Base-by-base conservation (phyloP, 2,888 invertebrate species). In the Digitonthophagus gazella region DNA sequence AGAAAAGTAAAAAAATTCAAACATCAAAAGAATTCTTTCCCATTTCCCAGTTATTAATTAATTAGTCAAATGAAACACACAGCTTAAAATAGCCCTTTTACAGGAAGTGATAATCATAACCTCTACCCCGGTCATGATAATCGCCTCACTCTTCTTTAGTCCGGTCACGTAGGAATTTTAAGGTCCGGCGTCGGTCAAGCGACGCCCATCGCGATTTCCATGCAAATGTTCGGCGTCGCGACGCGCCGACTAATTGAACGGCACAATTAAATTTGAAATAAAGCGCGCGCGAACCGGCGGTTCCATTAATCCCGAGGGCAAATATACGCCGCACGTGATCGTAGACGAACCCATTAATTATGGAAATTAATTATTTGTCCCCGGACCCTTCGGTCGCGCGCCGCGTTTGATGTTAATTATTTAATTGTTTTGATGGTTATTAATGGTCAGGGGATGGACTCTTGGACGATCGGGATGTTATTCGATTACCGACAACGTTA, bases 111-210 rank as follows among this genome's bases (percentile, higher is more conserved):
- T 61, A 61, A 18, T 8, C 20, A 19, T n/a, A 19, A 61, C 61
- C 61, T 3, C 3, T 18, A n/a, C n/a, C n/a, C n/a, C n/a, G n/a
- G n/a, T n/a, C n/a, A n/a, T n/a, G n/a, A n/a, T n/a, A n/a, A n/a
- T n/a, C n/a, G n/a, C n/a, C 16, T 19, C 18, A 19, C 61, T 44
- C 11, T 44, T 44, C 28, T 2, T 8, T 15, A 58, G 14, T 58
- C 58, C 4, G n/a, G 18, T 65, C 65, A 65, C 65, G 65, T 65
- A 55, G 65, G 55, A 44, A 55, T 65, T 65, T 65, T 65, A 65
- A 65, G 54, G 65, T 15, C 65, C 14, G 19, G 15, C 61, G 61
- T 61, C 18, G n/a, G 61, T 5, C 61, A 18, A 18, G 61, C 57
- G 54, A n/a, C n/a, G n/a, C n/a, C n/a, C 15, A 14, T 58, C 18